These are phyloP conservation scores for Idaea aversata DNA, from an alignment of 2,888 invertebrate species.

Conservation along the genomic window DNA sequence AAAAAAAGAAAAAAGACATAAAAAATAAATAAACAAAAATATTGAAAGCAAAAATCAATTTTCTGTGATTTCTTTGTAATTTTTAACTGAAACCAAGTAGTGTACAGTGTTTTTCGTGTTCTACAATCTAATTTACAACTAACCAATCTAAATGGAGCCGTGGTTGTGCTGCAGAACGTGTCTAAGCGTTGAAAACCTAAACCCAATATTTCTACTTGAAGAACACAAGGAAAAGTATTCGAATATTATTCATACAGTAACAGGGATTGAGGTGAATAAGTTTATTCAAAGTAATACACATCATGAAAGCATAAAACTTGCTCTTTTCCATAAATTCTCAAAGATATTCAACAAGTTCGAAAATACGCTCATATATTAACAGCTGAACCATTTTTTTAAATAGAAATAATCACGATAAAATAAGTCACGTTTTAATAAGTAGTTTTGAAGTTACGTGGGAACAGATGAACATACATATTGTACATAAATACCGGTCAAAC, in stretches of 20 bases:
- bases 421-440: not conserved
- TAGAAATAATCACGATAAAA: not conserved
- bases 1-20: not conserved
- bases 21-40: not conserved
- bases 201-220: conserved; percentile 47
- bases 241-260: conserved; percentile 41
- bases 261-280: conserved; percentile 37
- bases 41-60: not conserved
- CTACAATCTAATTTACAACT: not conserved
- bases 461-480: no score
- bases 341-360: not conserved
- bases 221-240: conserved; percentile 56
- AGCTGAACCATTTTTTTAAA: not conserved
- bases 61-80: not conserved
- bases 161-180: conserved; percentile 64
- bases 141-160: conserved; percentile 31
- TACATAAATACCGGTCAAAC: no score
- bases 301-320: not conserved
- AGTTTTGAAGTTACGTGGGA: no score
- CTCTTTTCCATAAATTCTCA: not conserved
- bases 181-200: conserved; percentile 42
- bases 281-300: not conserved
- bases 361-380: no score
- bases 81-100: not conserved
- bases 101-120: not conserved